phyloP scores from a whole-genome alignment of 2,888 invertebrate species.

The Ennomos quercinarius region DNA sequence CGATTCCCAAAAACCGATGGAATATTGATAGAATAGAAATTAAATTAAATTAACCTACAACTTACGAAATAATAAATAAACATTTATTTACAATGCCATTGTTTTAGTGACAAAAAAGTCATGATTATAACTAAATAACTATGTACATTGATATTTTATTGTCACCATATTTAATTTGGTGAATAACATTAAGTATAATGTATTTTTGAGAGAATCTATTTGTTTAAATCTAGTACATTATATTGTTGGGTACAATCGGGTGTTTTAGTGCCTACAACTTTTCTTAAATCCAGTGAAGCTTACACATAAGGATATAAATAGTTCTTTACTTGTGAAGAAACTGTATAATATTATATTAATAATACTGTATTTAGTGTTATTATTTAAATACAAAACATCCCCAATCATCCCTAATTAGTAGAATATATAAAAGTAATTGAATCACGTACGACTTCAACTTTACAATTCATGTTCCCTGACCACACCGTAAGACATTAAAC shows the following conservation, averaged over 20 bases:
- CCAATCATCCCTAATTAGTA: constrained; percentile 1
- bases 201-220: too few species aligned
- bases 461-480: constrained; percentile 14
- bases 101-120: constrained; percentile 53
- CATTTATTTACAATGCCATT: constrained; percentile 64
- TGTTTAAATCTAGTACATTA: not conserved
- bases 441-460: constrained; percentile 2
- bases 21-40: constrained; percentile 11
- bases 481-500: constrained; percentile 13
- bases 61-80: constrained; percentile 55
- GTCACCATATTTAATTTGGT: constrained; percentile 80
- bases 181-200: constrained; percentile 50
- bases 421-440: constrained; percentile 1
- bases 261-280: constrained; percentile 13
- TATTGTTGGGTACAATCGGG: constrained; percentile 5
- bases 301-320: constrained; percentile 17
- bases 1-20: constrained; percentile 39
- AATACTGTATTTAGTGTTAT: not conserved
- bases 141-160: constrained; percentile 83
- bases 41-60: constrained; percentile 15
- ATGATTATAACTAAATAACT: constrained; percentile 57
- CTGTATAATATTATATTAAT: too few species aligned
- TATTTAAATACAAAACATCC: constrained; percentile 4
- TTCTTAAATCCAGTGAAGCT: constrained; percentile 23
- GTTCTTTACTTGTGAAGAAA: constrained; percentile 1